Evolutionary conservation across 30 jellyfish, hydroid and myxozoan genomes (phyloP).

Genomic region (Pelagia noctiluca): DNA sequence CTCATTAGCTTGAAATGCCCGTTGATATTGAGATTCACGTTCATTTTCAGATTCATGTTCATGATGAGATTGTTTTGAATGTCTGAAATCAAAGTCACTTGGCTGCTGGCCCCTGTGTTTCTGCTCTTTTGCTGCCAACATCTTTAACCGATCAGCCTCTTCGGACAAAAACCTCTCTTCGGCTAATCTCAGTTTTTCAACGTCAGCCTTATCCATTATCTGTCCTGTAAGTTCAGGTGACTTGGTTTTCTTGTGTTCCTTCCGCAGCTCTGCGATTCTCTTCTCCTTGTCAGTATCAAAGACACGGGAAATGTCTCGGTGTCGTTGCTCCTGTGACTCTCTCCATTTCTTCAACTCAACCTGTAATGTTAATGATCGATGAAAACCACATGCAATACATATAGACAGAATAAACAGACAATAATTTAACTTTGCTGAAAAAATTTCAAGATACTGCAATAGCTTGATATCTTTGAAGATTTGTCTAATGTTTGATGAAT

Average conservation of each 20-base stretch:
- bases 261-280: slow-evolving; percentile 67
- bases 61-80: neutral
- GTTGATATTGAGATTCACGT: too few species aligned
- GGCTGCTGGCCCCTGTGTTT: neutral
- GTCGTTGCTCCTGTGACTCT: slow-evolving; percentile 70
- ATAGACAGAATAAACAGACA: too few species aligned
- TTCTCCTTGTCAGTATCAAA: slow-evolving; percentile 67
- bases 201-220: slow-evolving; percentile 13
- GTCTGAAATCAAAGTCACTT: too few species aligned
- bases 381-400: too few species aligned
- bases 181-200: slow-evolving; percentile 63
- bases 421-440: too few species aligned
- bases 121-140: neutral
- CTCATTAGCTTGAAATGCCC: too few species aligned
- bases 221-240: neutral
- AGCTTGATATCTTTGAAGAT: too few species aligned
- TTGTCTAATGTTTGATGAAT: too few species aligned
- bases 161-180: slow-evolving; percentile 56
- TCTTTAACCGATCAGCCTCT: slow-evolving; percentile 21
- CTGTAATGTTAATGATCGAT: too few species aligned
- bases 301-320: slow-evolving; percentile 12
- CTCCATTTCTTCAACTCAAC: slow-evolving; percentile 76
- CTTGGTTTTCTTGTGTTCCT: slow-evolving; percentile 36
- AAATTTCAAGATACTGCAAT: too few species aligned
- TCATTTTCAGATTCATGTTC: too few species aligned